Percentiles rank a stretch among this genome's conserved stretches.
Conservation (phyloP, 1,140 invertebrate species). For the Euura lappo region DNA sequence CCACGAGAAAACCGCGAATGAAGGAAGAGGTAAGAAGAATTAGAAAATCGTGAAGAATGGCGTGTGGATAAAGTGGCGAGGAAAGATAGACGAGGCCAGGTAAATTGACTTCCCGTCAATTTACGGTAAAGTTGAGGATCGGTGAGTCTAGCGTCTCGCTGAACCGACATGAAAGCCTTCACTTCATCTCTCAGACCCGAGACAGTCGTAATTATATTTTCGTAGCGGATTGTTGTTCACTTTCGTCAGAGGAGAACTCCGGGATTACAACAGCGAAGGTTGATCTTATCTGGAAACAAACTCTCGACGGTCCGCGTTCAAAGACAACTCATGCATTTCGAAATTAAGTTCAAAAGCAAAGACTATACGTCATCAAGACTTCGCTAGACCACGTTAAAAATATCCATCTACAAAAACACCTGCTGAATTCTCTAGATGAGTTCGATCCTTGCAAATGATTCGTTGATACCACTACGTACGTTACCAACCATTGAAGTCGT, state of each 20-base stretch:
- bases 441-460: no score
- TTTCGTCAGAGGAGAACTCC: background rate
- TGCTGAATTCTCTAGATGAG: no score
- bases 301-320: background rate
- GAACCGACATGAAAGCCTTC: slow-evolving; percentile 3
- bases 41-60: background rate
- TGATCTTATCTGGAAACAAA: background rate
- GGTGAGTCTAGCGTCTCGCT: background rate
- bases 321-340: background rate
- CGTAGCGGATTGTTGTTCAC: slow-evolving; percentile 4
- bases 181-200: background rate
- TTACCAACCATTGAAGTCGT: no score
- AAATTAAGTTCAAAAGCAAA: background rate
- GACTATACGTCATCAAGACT: background rate
- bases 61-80: background rate
- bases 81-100: background rate
- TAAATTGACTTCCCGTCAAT: slow-evolving; percentile 7
- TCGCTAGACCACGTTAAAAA: background rate
- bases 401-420: background rate
- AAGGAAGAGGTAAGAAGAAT: background rate
- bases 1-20: no score
- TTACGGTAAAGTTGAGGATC: background rate
- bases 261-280: background rate
- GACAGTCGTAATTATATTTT: slow-evolving; percentile 7
- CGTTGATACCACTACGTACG: no score